Conservation (phyloP, 2,888 invertebrate genomes). For the Caenorhabditis zanzibari region DNA sequence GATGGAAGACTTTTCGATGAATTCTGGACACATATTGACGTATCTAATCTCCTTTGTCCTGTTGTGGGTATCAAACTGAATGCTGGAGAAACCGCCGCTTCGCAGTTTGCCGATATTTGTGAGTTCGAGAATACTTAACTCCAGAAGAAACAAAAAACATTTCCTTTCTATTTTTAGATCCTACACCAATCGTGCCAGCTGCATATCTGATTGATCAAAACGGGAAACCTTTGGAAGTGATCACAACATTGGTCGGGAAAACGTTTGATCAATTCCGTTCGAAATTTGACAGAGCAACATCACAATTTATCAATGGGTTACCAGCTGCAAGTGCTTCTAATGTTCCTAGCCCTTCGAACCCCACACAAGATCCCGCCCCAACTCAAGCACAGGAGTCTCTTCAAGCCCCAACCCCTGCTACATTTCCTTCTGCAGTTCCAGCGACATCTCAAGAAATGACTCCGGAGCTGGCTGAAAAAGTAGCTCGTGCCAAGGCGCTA, state of each 20-base stretch:
- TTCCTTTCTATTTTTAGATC: no score
- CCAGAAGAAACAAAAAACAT: no score
- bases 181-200: slow-evolving; percentile 69
- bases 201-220: slow-evolving; percentile 68
- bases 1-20: slow-evolving; percentile 57
- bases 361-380: neutral
- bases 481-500: slow-evolving; percentile 65
- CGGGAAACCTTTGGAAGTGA: slow-evolving; percentile 67
- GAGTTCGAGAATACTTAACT: no score
- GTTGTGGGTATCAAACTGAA: slow-evolving; percentile 66
- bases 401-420: neutral
- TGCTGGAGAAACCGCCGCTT: slow-evolving; percentile 49
- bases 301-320: slow-evolving; percentile 25
- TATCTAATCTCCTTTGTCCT: slow-evolving; percentile 45
- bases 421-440: neutral
- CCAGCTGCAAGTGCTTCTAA: neutral
- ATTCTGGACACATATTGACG: slow-evolving; percentile 61
- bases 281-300: slow-evolving; percentile 44
- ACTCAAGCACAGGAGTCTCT: neutral
- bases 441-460: slow-evolving; percentile 21
- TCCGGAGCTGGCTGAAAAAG: slow-evolving; percentile 56
- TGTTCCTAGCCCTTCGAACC: neutral
- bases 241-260: slow-evolving; percentile 50
- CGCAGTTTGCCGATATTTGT: slow-evolving; percentile 70
- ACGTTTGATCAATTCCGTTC: slow-evolving; percentile 57